These are phyloP conservation scores for Oegoconia quadripuncta DNA, from an alignment of 2,888 invertebrate species.

Conservation along the genomic window DNA sequence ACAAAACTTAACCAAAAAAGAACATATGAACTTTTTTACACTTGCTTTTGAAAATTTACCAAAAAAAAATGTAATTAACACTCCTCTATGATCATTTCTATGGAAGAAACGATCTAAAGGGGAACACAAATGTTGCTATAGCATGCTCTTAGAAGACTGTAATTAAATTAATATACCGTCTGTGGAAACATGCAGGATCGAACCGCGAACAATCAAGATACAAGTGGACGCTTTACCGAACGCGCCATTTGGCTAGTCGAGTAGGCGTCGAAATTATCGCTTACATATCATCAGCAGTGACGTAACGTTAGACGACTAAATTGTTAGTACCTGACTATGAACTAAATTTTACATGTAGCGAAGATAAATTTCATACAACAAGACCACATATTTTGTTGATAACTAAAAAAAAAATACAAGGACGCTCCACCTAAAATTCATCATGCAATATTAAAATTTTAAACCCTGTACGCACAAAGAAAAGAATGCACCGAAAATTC, in stretches of 20 bases:
- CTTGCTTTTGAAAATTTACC: too few relatives aligned
- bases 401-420: slow-evolving; percentile 3
- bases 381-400: neutral
- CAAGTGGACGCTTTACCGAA: slow-evolving; percentile 10
- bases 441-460: slow-evolving; percentile 17
- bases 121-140: slow-evolving; percentile 41
- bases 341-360: neutral
- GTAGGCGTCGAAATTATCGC: neutral
- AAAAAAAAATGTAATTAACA: slow-evolving; percentile 28
- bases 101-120: slow-evolving; percentile 31
- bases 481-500: slow-evolving; percentile 25
- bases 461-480: slow-evolving; percentile 2
- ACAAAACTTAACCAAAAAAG: too few relatives aligned
- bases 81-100: slow-evolving; percentile 33
- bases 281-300: neutral
- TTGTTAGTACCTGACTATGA: neutral
- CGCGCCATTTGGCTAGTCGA: slow-evolving; percentile 26
- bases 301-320: neutral
- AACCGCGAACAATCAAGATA: slow-evolving; percentile 33
- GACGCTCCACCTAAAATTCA: slow-evolving; percentile 8
- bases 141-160: slow-evolving; percentile 70
- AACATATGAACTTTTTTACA: too few relatives aligned
- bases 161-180: slow-evolving; percentile 49
- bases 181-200: slow-evolving; percentile 68
- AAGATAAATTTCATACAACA: neutral